Evolutionary conservation across 2,888 invertebrate species (phyloP).

Genomic region (Pogonocherus hispidulus): DNA sequence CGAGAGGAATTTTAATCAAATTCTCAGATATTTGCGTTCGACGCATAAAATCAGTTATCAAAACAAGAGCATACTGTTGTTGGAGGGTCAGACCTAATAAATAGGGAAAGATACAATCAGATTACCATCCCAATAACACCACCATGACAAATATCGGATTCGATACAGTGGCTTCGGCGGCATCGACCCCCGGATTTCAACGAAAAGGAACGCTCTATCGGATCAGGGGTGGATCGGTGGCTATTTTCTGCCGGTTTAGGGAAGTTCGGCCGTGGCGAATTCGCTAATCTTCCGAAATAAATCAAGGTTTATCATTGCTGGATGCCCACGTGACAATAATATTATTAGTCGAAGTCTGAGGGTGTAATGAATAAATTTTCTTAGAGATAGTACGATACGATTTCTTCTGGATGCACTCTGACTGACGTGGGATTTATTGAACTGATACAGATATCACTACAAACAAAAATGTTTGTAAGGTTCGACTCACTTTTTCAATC

Average conservation of each 20-base stretch:
- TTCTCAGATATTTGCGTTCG: slow-evolving; percentile 2
- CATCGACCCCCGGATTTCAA: too few species aligned
- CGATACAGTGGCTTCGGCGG: slow-evolving; percentile 49
- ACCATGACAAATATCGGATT: slow-evolving; percentile 62
- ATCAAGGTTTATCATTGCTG: slow-evolving; percentile 54
- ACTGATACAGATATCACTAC: too few species aligned
- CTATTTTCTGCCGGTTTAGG: slow-evolving; percentile 51
- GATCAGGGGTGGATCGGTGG: too few species aligned
- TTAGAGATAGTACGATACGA: too few species aligned
- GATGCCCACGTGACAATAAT: too few species aligned
- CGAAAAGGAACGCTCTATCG: too few species aligned
- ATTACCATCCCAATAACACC: slow-evolving; percentile 63
- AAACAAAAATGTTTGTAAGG: too few species aligned
- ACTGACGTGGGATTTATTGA: too few species aligned
- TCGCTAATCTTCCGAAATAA: slow-evolving; percentile 55
- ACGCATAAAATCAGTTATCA: slow-evolving; percentile 55
- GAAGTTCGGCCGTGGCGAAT: slow-evolving; percentile 56
- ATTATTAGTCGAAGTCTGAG: too few species aligned
- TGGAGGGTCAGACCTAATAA: slow-evolving; percentile 58
- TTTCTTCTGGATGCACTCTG: too few species aligned
- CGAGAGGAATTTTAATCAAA: slow-evolving; percentile 8
- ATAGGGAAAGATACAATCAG: slow-evolving; percentile 61
- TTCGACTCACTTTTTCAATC: too few species aligned
- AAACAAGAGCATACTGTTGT: slow-evolving; percentile 57
- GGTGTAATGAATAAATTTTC: too few species aligned